Evolutionary conservation across 2,888 invertebrate species (phyloP).

Genomic region (Ophion ellenae): DNA sequence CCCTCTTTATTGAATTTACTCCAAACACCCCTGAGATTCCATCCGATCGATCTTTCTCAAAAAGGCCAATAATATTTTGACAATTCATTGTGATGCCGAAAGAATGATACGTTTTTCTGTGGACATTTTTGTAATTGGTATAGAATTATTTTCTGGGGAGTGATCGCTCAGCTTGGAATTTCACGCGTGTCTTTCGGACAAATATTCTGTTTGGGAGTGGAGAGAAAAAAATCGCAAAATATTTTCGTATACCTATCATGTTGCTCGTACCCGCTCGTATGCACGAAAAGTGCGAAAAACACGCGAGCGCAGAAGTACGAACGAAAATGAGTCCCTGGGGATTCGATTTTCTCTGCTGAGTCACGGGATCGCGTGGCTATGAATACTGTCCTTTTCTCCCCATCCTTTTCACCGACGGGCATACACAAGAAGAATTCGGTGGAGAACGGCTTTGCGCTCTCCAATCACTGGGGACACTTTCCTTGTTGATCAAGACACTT

Average conservation of each 20-base stretch:
- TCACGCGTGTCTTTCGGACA: slow-evolving; percentile 54
- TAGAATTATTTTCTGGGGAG: slow-evolving; percentile 68
- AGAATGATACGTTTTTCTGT: slow-evolving; percentile 25
- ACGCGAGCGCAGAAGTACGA: slow-evolving; percentile 44
- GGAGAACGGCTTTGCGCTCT: slow-evolving; percentile 41
- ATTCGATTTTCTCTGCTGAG: slow-evolving; percentile 79
- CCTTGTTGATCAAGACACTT: slow-evolving; percentile 31
- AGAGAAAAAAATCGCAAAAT: slow-evolving; percentile 63
- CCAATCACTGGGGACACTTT: slow-evolving; percentile 64
- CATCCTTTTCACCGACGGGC: slow-evolving; percentile 64
- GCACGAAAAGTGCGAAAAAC: slow-evolving; percentile 70
- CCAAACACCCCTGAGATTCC: slow-evolving; percentile 55
- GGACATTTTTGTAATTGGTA: slow-evolving; percentile 37
- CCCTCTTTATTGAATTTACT: slow-evolving; percentile 22
- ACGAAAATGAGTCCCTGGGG: slow-evolving; percentile 79
- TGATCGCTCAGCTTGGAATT: slow-evolving; percentile 66
- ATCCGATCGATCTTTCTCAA: slow-evolving; percentile 53
- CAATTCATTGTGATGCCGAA: slow-evolving; percentile 47
- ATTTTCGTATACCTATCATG: slow-evolving; percentile 65
- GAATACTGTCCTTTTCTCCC: slow-evolving; percentile 9
- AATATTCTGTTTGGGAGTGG: slow-evolving; percentile 5
- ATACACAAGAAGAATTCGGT: slow-evolving; percentile 51
- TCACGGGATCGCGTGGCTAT: slow-evolving; percentile 75
- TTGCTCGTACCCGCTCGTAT: slow-evolving; percentile 48
- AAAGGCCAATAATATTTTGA: slow-evolving; percentile 72